A percentile compares a stretch with the other conserved stretches of the same genome.
These are phyloP conservation scores for Byasa hedistus DNA, from an alignment of 2,888 invertebrate genomes.

Conservation along the genomic window DNA sequence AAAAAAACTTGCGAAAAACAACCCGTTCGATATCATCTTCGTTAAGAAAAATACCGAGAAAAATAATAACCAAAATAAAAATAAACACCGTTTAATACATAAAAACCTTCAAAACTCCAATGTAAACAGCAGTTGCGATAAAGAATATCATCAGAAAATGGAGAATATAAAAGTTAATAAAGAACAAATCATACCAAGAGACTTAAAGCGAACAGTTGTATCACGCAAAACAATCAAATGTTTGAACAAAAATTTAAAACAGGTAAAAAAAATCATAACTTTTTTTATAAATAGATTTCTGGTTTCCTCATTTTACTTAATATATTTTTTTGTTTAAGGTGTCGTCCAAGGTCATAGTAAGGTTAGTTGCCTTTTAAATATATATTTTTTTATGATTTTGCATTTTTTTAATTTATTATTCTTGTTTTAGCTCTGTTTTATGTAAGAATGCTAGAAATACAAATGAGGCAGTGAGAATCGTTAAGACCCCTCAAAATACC, in stretches of 20 bases:
- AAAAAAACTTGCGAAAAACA: constrained; percentile 42
- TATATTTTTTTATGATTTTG: neutral
- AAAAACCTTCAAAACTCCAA: constrained; percentile 1
- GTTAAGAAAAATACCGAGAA: constrained; percentile 27
- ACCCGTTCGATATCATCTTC: constrained; percentile 30
- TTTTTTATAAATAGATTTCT: neutral
- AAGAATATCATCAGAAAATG: neutral
- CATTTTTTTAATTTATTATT: neutral
- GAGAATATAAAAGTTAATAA: constrained; percentile 4
- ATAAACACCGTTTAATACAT: constrained; percentile 7
- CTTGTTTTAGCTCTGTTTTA: constrained; percentile 43
- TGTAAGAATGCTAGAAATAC: constrained; percentile 45
- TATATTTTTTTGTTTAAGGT: constrained; percentile 45
- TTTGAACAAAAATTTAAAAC: constrained; percentile 16
- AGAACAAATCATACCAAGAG: neutral
- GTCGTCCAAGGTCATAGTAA: constrained; percentile 45
- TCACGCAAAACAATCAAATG: constrained; percentile 16
- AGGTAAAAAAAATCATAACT: constrained; percentile 6
- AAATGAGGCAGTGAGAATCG: constrained; percentile 35
- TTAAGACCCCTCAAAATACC: constrained; percentile 28
- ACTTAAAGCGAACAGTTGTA: constrained; percentile 6
- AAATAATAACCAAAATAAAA: constrained; percentile 22
- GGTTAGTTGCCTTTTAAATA: constrained; percentile 40
- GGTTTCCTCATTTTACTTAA: neutral
- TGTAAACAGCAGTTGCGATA: neutral